phyloP scores from a whole-genome alignment of 92 coral and sea anemone genomes.

The Nematostella vectensis region DNA sequence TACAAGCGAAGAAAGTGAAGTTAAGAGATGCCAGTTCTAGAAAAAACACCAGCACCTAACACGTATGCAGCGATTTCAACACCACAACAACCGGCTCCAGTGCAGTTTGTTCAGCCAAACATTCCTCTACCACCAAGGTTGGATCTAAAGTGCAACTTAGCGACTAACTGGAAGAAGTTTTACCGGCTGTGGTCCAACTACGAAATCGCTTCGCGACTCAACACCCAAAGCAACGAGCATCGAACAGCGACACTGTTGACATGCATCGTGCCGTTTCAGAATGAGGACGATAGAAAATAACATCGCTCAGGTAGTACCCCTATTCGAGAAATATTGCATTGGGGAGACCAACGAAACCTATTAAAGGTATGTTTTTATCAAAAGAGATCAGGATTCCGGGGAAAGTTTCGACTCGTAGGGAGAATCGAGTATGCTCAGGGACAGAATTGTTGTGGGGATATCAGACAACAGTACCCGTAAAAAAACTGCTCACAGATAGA shows the following conservation, averaged over 20 bases:
- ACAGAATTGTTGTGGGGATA: constrained; percentile 1
- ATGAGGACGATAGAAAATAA: not conserved
- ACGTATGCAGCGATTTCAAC: too few species aligned
- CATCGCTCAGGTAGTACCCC: not conserved
- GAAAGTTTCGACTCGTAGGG: not conserved
- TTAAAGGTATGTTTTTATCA: constrained; percentile 13
- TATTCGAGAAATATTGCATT: constrained; percentile 4
- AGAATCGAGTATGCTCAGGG: constrained; percentile 4
- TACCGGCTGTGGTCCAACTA: not conserved
- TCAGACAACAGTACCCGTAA: not conserved
- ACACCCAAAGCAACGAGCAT: constrained; percentile 6
- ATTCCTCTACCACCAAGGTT: constrained; percentile 38
- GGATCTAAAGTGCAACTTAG: constrained; percentile 9
- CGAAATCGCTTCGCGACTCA: not conserved
- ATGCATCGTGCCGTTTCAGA: constrained; percentile 14
- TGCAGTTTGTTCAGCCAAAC: constrained; percentile 5
- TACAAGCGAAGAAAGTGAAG: too few species aligned
- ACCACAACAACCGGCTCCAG: not conserved
- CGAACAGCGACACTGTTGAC: constrained; percentile 29
- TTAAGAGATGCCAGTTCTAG: too few species aligned
- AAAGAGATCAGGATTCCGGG: not conserved
- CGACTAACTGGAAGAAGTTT: constrained; percentile 11
- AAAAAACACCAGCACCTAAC: too few species aligned
- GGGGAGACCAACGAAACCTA: constrained; percentile 21
- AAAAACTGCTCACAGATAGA: not conserved